phyloP scores from a whole-genome alignment of 2,797 vertebrate species.

The Oryzias sinensis region DNA sequence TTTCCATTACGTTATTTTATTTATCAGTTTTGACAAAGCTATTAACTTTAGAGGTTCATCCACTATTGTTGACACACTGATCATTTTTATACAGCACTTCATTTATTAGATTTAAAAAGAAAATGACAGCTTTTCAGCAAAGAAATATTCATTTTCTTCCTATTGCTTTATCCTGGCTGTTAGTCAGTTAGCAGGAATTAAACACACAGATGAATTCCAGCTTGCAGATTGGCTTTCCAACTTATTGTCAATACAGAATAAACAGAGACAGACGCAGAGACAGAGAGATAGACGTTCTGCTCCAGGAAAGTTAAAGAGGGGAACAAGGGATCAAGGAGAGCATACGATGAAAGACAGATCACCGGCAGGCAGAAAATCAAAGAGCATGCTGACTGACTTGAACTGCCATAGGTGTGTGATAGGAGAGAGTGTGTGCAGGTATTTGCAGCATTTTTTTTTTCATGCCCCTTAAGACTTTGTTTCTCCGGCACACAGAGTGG shows the following conservation, averaged over 20 bases:
- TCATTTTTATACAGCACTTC: no score
- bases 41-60: no score
- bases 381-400: slow-evolving; percentile 62
- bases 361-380: slow-evolving; percentile 74
- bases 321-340: slow-evolving; percentile 68
- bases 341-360: slow-evolving; percentile 75
- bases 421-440: slow-evolving; percentile 17
- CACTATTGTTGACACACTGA: no score
- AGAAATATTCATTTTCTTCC: not conserved
- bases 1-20: no score
- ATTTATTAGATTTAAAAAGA: no score
- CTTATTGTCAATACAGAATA: slow-evolving; percentile 55
- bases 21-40: no score
- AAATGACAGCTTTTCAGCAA: not conserved
- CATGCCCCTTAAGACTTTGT: slow-evolving; percentile 69
- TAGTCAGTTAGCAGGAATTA: slow-evolving; percentile 12
- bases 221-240: slow-evolving; percentile 57
- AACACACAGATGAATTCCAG: slow-evolving; percentile 38
- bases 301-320: slow-evolving; percentile 57
- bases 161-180: slow-evolving; percentile 11
- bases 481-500: slow-evolving; percentile 67
- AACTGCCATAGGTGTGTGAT: slow-evolving; percentile 59
- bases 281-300: slow-evolving; percentile 53
- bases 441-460: slow-evolving; percentile 54
- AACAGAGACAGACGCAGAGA: slow-evolving; percentile 58